A percentile compares a stretch with the other conserved stretches of the same genome.
Evolutionary conservation across 2,113 vertebrate species (phyloP).

Genomic region (Vanacampus margaritifer): DNA sequence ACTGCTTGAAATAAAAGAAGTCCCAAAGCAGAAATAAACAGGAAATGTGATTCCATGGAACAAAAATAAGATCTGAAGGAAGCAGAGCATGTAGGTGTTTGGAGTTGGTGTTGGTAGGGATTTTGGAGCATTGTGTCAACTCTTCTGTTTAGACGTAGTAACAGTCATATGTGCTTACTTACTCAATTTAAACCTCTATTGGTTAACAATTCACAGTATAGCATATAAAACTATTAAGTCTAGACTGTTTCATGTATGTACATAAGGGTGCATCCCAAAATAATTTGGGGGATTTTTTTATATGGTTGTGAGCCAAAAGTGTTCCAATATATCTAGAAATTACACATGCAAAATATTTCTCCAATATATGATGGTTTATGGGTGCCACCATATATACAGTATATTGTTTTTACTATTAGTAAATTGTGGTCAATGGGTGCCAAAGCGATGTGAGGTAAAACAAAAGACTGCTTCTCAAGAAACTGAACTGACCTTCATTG

Average conservation of each 20-base stretch:
- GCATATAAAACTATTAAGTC: not conserved
- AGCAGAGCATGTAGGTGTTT: constrained; percentile 45
- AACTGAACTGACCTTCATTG: no score
- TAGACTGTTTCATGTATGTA: not conserved
- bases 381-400: no score
- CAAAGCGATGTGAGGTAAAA: no score
- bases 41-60: constrained; percentile 24
- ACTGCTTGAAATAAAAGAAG: constrained; percentile 29
- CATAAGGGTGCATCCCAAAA: no score
- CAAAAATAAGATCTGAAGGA: constrained; percentile 42
- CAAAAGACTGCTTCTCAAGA: no score
- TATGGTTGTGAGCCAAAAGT: no score
- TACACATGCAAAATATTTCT: no score
- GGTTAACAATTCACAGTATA: not conserved
- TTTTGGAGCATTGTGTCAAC: constrained; percentile 20
- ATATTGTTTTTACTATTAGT: no score
- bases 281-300: no score
- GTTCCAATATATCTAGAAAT: no score
- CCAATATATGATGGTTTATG: no score
- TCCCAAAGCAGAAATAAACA: constrained; percentile 24
- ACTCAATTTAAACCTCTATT: not conserved
- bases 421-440: no score
- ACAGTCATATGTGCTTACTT: constrained; percentile 34
- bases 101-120: constrained; percentile 20
- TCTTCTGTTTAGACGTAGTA: constrained; percentile 47